Percentiles rank a stretch among this genome's conserved stretches.
Evolutionary conservation across 2,797 vertebrate genomes (phyloP).

Genomic region (Sebastes ruberrimus): DNA sequence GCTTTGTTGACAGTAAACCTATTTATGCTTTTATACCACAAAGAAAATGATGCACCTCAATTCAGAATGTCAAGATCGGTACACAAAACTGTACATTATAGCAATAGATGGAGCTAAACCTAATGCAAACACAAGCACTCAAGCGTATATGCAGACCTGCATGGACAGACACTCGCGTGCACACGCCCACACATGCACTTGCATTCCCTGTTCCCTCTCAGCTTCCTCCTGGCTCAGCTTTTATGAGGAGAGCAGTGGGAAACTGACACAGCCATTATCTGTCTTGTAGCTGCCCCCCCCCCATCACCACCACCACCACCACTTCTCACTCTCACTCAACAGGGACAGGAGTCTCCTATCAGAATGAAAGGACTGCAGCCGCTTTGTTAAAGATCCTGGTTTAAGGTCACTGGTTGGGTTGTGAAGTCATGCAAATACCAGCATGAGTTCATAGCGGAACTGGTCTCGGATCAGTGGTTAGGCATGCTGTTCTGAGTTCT

Average conservation of each 20-base stretch:
- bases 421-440: conserved; percentile 37
- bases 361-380: conserved; percentile 18
- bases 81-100: neutral
- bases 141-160: neutral
- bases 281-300: conserved; percentile 30
- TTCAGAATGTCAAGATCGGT: neutral
- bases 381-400: conserved; percentile 31
- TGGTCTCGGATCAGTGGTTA: conserved; percentile 26
- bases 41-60: neutral
- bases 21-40: neutral
- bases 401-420: conserved; percentile 38
- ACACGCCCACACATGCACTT: neutral
- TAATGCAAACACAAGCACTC: neutral
- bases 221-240: conserved; percentile 64
- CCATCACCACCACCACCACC: neutral
- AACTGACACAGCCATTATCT: conserved; percentile 63
- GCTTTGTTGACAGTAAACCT: neutral
- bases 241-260: conserved; percentile 73
- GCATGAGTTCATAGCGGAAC: conserved; percentile 10
- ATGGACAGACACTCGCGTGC: neutral
- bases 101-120: neutral
- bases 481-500: neutral
- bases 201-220: conserved; percentile 48
- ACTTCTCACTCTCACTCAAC: conserved; percentile 44
- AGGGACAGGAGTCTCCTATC: conserved; percentile 36